These are phyloP conservation scores for Toxotes chatareus DNA, from an alignment of 2,113 vertebrate genomes.

Conservation along the genomic window DNA sequence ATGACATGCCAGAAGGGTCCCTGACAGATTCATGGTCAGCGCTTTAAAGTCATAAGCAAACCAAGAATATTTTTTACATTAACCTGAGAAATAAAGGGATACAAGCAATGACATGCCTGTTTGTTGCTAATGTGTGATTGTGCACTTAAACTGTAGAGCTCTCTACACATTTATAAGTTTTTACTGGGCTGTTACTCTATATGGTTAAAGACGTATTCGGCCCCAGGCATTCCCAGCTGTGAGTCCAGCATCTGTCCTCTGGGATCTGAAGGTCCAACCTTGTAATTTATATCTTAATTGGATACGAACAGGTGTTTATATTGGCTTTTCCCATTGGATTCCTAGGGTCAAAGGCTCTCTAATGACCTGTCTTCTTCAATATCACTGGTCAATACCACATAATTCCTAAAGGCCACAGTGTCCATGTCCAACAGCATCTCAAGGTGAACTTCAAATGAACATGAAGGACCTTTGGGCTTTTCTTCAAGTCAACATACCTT, in stretches of 20 bases:
- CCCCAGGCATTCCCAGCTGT: background rate
- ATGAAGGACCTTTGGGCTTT: background rate
- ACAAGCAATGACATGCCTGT: background rate
- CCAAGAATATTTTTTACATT: background rate
- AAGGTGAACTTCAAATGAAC: background rate
- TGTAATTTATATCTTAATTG: slow-evolving; percentile 16
- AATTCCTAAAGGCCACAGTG: background rate
- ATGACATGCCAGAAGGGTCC: background rate
- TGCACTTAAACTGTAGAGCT: background rate
- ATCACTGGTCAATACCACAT: background rate
- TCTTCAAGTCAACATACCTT: background rate
- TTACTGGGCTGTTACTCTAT: background rate
- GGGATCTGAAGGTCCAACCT: background rate
- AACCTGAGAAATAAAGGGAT: background rate
- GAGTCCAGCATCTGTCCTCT: background rate
- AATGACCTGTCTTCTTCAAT: slow-evolving; percentile 29
- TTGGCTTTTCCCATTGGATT: slow-evolving; percentile 14
- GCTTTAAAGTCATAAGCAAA: no score
- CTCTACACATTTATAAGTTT: background rate
- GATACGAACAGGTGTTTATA: slow-evolving; percentile 5
- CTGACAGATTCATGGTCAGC: background rate
- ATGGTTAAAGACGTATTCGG: background rate
- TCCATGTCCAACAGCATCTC: background rate
- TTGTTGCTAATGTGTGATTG: background rate
- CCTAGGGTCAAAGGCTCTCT: slow-evolving; percentile 16